These are phyloP conservation scores for Lemur catta DNA, from an alignment of 2,797 vertebrate genomes.

Conservation along the genomic window DNA sequence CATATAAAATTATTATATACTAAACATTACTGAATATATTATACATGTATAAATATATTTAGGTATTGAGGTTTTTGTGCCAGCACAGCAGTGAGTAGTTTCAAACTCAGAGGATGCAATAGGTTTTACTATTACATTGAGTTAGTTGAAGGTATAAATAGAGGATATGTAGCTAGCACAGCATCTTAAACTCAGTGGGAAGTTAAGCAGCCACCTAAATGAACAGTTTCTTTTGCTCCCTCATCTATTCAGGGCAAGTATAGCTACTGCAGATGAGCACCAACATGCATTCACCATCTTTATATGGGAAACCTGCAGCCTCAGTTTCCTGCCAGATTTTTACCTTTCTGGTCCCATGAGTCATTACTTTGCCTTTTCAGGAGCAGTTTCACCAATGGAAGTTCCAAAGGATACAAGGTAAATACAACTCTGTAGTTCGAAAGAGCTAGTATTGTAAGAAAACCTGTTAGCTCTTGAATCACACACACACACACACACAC, in stretches of 20 bases:
- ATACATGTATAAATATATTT: background rate
- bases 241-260: background rate
- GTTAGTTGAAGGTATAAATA: background rate
- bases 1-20: too few relatives aligned
- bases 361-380: background rate
- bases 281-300: rapidly evolving
- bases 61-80: background rate
- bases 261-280: background rate
- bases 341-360: background rate
- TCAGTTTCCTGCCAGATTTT: background rate
- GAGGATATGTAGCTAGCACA: background rate
- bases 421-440: background rate
- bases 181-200: background rate
- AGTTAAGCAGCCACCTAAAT: background rate
- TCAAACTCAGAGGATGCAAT: background rate
- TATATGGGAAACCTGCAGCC: background rate
- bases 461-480: background rate
- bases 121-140: background rate
- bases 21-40: background rate
- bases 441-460: background rate
- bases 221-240: background rate
- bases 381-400: too few relatives aligned
- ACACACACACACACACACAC: too few relatives aligned
- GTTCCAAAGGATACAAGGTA: background rate
- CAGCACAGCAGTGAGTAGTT: background rate